A percentile compares a stretch with the other conserved stretches of the same genome.
Evolutionary conservation across 2,797 vertebrate genomes (phyloP).

Genomic region (Danio kyathit): DNA sequence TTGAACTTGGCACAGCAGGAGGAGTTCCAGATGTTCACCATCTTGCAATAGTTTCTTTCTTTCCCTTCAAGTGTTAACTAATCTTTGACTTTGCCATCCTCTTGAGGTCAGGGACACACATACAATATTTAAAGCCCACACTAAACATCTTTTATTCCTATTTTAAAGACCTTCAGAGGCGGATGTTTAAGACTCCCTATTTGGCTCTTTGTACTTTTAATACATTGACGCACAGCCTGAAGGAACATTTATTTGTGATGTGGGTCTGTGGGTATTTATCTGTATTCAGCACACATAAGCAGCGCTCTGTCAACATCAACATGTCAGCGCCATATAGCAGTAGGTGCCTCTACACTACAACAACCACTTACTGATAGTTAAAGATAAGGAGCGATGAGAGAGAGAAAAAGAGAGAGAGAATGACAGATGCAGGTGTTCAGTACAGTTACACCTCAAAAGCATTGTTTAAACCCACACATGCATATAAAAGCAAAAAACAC

Average conservation of each 20-base stretch:
- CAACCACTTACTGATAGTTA: constrained; percentile 9
- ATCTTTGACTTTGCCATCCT: constrained; percentile 63
- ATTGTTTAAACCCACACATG: constrained; percentile 9
- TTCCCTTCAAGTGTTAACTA: constrained; percentile 66
- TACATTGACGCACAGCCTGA: constrained; percentile 11
- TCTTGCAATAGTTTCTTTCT: constrained; percentile 77
- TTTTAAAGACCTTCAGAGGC: constrained; percentile 17
- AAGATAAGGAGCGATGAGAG: not conserved
- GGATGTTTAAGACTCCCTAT: constrained; percentile 14
- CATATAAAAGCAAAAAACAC: not conserved
- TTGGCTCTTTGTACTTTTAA: constrained; percentile 14
- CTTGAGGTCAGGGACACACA: constrained; percentile 57
- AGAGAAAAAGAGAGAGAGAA: not conserved
- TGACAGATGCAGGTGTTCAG: constrained; percentile 49
- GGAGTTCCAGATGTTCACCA: constrained; percentile 78
- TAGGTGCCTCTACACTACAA: constrained; percentile 21
- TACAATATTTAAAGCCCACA: constrained; percentile 51
- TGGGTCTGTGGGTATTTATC: constrained; percentile 8
- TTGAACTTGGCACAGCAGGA: constrained; percentile 81
- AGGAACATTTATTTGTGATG: not conserved
- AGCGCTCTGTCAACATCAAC: constrained; percentile 55
- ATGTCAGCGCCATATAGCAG: constrained; percentile 49
- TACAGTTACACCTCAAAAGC: constrained; percentile 38
- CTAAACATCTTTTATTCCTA: constrained; percentile 36
- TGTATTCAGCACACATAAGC: constrained; percentile 28